Evolutionary conservation across 2,888 invertebrate species (phyloP).

Genomic region (Rhopalosiphum nymphaeae): DNA sequence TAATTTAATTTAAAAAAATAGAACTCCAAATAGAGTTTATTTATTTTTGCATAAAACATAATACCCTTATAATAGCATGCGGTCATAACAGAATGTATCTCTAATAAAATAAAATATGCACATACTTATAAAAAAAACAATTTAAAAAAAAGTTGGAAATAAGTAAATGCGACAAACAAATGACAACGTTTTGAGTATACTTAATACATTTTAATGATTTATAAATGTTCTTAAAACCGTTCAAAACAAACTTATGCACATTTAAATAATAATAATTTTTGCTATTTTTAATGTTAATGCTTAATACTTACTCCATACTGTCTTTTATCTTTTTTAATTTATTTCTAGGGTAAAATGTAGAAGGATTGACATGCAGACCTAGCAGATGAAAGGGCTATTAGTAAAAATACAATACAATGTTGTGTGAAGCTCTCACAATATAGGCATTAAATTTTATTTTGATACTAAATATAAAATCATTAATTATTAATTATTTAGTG

Average conservation of each 20-base stretch:
- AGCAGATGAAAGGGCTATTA: background rate
- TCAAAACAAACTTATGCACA: background rate
- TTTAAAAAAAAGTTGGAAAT: background rate
- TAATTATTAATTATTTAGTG: background rate
- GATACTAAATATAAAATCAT: background rate
- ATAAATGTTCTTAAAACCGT: background rate
- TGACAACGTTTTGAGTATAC: background rate
- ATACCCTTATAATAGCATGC: background rate
- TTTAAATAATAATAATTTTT: background rate
- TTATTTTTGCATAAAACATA: background rate
- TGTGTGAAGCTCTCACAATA: background rate
- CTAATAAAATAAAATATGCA: background rate
- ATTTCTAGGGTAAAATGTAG: background rate
- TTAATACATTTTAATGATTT: background rate
- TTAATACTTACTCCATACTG: background rate
- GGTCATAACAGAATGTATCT: background rate
- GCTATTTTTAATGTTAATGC: background rate
- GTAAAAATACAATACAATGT: background rate
- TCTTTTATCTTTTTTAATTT: background rate
- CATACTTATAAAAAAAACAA: background rate
- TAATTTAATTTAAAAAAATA: background rate
- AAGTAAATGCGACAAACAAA: background rate
- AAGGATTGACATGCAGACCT: background rate
- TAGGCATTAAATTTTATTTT: background rate
- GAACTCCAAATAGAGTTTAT: background rate